Evolutionary conservation across 2,797 vertebrate species (phyloP).

Genomic region (Ptychobarbus kaznakovi): DNA sequence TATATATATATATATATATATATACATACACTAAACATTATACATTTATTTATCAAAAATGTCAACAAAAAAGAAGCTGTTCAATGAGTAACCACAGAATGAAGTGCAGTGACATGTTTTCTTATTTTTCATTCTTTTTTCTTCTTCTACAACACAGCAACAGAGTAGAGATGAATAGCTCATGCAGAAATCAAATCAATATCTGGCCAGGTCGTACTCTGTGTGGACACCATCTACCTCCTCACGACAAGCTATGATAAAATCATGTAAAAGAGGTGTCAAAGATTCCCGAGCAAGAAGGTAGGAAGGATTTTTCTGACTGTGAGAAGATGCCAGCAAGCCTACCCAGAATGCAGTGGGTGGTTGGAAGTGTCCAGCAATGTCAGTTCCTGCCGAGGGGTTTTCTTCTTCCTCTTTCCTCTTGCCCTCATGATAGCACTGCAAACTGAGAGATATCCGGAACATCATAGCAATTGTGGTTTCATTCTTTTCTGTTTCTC

Average conservation of each 20-base stretch:
- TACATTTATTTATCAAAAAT: neutral
- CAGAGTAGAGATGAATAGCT: slow-evolving; percentile 11
- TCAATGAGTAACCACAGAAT: neutral
- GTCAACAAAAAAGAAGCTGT: neutral
- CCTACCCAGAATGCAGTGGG: slow-evolving; percentile 21
- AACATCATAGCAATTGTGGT: slow-evolving; percentile 45
- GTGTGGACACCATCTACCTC: slow-evolving; percentile 36
- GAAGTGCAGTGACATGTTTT: neutral
- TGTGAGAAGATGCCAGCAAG: slow-evolving; percentile 14
- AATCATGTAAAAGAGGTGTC: slow-evolving; percentile 48
- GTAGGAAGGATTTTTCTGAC: slow-evolving; percentile 18
- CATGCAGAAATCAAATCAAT: slow-evolving; percentile 23
- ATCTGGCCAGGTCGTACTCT: slow-evolving; percentile 5
- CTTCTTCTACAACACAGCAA: slow-evolving; percentile 1
- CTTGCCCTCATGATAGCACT: slow-evolving; percentile 38
- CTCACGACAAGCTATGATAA: slow-evolving; percentile 27
- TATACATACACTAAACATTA: neutral
- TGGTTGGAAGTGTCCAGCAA: slow-evolving; percentile 37
- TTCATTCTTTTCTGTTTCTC: slow-evolving; percentile 41
- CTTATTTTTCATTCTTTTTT: neutral
- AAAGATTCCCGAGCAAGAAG: slow-evolving; percentile 13
- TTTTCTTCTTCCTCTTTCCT: slow-evolving; percentile 35
- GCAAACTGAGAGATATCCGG: slow-evolving; percentile 39
- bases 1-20: too few relatives aligned
- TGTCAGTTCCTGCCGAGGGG: slow-evolving; percentile 27